Evolutionary conservation across 2,797 vertebrate species (phyloP), one percentile per base, ranked within the genome.

Genomic region (Tenualosa ilisha): DNA sequence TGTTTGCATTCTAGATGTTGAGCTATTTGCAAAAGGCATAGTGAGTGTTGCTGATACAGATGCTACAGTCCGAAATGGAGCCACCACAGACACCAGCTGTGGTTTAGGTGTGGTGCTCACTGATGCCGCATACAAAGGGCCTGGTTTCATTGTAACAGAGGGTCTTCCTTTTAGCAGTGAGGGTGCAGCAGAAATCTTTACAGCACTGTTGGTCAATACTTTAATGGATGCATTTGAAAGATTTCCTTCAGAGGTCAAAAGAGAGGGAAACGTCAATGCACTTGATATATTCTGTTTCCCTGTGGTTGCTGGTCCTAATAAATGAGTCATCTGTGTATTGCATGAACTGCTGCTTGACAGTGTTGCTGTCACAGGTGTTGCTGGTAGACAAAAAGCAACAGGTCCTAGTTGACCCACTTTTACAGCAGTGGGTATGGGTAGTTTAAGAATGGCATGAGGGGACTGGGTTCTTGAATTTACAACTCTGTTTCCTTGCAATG

Each of bases 1-100:
- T 12, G 92, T 91, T 88, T 94, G 93, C 82, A 92, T 92, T 88
- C 93, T 92, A 15, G 93, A 92, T 15, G 89, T 82, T 13, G 89
- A 68, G 75, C 87, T 93, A 22, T 90, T 85, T 82, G 92, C 91
- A 20, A 93, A 91, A 50, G 93, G 91, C 46, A 92, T 91, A 3
- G 92, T 89, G 40, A 92, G 89, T 59, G 92, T 91, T 24, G 94
- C 91, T 22, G 93, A 82, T 24, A 91, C 88, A 15, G 88, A 88
- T 46, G 92, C 85, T n/a, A 89, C 88, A 68, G 89, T 65, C 46
- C 91, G 88, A 40, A 88, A 82, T 54, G 92, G 82, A 53, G 92
- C 91, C 82, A 91, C 13, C 5, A 87, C 59, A 13, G 89, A 81
- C 31, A 90, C 61, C 15, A 84, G 63, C 3, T 88, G 91, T 51